These are phyloP conservation scores for Hirtodrosophila duncani DNA, from an alignment of 2,888 invertebrate genomes.

Conservation along the genomic window DNA sequence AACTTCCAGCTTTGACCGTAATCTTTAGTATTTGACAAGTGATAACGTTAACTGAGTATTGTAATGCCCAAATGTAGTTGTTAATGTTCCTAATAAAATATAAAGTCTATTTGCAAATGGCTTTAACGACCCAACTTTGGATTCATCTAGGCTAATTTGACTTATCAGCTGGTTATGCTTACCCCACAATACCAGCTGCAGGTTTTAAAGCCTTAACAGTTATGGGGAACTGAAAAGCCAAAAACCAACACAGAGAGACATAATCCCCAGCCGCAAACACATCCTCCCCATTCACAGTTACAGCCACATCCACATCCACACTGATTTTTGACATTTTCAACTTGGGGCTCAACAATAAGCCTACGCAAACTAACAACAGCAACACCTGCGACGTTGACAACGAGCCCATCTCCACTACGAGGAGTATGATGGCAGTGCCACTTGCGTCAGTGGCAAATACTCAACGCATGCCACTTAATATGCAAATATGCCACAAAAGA, in stretches of 20 bases:
- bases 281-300: slow-evolving; percentile 11
- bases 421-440: slow-evolving; percentile 6
- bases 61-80: slow-evolving; percentile 27
- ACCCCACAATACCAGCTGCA: slow-evolving; percentile 16
- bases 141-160: slow-evolving; percentile 57
- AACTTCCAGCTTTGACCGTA: too few relatives aligned
- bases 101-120: slow-evolving; percentile 38
- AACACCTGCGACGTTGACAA: slow-evolving; percentile 40
- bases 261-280: too few relatives aligned
- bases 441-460: slow-evolving; percentile 30
- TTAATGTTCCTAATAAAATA: slow-evolving; percentile 39
- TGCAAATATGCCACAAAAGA: slow-evolving; percentile 72
- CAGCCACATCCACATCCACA: slow-evolving; percentile 9
- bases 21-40: too few relatives aligned
- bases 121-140: slow-evolving; percentile 24
- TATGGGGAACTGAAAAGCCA: slow-evolving; percentile 1
- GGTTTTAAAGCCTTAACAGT: slow-evolving; percentile 31
- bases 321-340: slow-evolving; percentile 52
- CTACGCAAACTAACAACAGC: slow-evolving; percentile 61
- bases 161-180: slow-evolving; percentile 46
- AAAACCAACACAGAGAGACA: background rate
- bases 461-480: slow-evolving; percentile 68
- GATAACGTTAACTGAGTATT: slow-evolving; percentile 21
- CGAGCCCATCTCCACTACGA: background rate
- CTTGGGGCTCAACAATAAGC: slow-evolving; percentile 58